These are phyloP conservation scores for Rana temporaria DNA, from an alignment of 2,113 vertebrate species.

Conservation along the genomic window DNA sequence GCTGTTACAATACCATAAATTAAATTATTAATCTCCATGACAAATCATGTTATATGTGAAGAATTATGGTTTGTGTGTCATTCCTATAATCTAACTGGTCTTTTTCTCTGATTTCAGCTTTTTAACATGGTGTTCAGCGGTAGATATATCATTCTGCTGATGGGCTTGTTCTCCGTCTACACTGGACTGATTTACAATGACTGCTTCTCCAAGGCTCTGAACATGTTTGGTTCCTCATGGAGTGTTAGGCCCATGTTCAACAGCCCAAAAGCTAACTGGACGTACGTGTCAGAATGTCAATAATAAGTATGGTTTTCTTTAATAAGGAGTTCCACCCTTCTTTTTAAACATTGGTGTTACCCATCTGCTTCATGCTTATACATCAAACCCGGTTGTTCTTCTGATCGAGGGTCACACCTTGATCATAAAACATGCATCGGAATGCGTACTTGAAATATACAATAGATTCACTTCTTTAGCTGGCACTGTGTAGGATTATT, in stretches of 20 bases:
- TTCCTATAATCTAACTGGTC: not conserved
- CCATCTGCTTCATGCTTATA: too few species aligned
- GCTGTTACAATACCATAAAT: too few species aligned
- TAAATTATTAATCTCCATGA: too few species aligned
- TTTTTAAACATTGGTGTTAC: too few species aligned
- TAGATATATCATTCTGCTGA: conserved; percentile 94
- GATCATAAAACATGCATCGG: too few species aligned
- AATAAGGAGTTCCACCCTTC: too few species aligned
- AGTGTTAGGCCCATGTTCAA: conserved; percentile 91
- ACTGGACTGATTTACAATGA: conserved; percentile 98
- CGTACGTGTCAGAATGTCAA: conserved; percentile 78
- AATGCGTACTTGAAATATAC: too few species aligned
- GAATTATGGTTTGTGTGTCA: not conserved
- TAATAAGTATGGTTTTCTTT: not conserved
- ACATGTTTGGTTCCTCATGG: conserved; percentile 94
- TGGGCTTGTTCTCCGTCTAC: conserved; percentile 96
- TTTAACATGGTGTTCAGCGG: conserved; percentile 94
- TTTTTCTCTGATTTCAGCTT: conserved; percentile 76
- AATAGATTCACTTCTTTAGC: too few species aligned
- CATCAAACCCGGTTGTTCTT: too few species aligned
- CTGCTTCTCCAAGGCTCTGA: conserved; percentile 97
- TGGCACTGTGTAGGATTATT: too few species aligned
- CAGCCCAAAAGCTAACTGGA: conserved; percentile 80
- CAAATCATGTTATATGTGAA: too few species aligned
- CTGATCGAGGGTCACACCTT: too few species aligned